These are phyloP conservation scores for Amniataba percoides DNA, from an alignment of 2,797 vertebrate species.

Conservation along the genomic window DNA sequence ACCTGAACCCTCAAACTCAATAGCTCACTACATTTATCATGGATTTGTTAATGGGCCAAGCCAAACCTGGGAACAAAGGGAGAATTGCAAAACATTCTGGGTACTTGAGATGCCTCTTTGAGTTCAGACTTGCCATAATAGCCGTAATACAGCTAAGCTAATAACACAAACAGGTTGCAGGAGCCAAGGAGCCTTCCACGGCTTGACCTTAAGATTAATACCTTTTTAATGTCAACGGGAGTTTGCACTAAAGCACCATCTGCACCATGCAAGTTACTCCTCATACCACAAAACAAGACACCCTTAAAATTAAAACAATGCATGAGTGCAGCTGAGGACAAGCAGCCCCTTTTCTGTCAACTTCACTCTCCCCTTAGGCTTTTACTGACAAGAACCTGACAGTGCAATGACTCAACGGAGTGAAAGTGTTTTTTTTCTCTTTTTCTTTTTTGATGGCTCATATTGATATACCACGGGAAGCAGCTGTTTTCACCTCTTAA, in stretches of 20 bases:
- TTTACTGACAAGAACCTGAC: conserved; percentile 58
- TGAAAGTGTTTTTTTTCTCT: conserved; percentile 40
- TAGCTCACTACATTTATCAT: conserved; percentile 41
- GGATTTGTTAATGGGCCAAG: conserved; percentile 27
- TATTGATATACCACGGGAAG: conserved; percentile 36
- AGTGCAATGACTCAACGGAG: conserved; percentile 58
- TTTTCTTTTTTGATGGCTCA: conserved; percentile 38
- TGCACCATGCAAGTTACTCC: conserved; percentile 30
- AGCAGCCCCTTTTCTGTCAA: conserved; percentile 33
- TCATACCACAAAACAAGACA: conserved; percentile 36
- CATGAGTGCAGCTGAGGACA: conserved; percentile 58
- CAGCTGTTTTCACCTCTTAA: conserved; percentile 69
- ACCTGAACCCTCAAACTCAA: conserved; percentile 46
- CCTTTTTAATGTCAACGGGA: conserved; percentile 3
- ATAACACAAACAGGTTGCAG: conserved; percentile 28
- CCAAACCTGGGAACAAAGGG: conserved; percentile 25
- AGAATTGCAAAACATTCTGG: conserved; percentile 22
- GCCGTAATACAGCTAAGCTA: conserved; percentile 13
- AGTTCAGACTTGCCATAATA: conserved; percentile 11
- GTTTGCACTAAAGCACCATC: background rate
- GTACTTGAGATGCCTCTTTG: conserved; percentile 3
- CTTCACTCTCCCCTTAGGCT: conserved; percentile 40
- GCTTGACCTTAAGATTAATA: conserved; percentile 2
- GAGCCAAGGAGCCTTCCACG: conserved; percentile 19
- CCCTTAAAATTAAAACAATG: conserved; percentile 39